Percentiles rank a stretch among this genome's conserved stretches.
Evolutionary conservation across 2,113 vertebrate genomes (phyloP).

Genomic region (Thermophis baileyi): DNA sequence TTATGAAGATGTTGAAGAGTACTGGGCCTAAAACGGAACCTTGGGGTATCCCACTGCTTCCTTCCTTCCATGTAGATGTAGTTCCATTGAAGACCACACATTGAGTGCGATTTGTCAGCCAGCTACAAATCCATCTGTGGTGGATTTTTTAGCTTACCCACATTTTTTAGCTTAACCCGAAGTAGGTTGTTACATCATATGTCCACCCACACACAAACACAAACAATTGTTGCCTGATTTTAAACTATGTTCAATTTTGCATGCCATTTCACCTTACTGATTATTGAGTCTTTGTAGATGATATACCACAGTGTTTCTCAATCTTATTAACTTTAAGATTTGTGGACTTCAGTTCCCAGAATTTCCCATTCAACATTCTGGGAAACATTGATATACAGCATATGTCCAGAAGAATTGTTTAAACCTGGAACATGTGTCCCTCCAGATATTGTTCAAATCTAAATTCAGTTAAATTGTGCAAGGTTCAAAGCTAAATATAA

Average conservation of each 20-base stretch:
- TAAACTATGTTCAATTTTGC: neutral
- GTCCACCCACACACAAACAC: neutral
- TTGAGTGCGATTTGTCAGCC: neutral
- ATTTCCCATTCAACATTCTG: neutral
- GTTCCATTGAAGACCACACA: neutral
- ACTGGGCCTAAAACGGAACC: neutral
- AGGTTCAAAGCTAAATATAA: neutral
- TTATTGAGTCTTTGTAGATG: accelerated
- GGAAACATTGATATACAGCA: accelerated
- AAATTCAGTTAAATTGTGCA: neutral
- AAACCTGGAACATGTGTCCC: neutral
- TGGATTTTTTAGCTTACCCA: neutral
- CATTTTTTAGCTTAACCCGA: neutral
- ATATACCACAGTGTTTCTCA: neutral
- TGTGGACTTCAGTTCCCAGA: neutral
- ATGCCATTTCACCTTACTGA: slow-evolving; percentile 17
- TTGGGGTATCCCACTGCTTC: neutral
- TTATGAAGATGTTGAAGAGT: neutral
- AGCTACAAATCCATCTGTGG: neutral
- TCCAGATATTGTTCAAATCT: neutral
- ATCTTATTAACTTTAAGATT: neutral
- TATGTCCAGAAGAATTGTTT: neutral
- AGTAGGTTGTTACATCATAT: neutral
- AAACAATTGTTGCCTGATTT: neutral
- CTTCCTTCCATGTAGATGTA: neutral